A percentile compares a stretch with the other conserved stretches of the same genome.
phyloP scores from a whole-genome alignment of 2,888 invertebrate genomes.

The Parasteatoda lunata region DNA sequence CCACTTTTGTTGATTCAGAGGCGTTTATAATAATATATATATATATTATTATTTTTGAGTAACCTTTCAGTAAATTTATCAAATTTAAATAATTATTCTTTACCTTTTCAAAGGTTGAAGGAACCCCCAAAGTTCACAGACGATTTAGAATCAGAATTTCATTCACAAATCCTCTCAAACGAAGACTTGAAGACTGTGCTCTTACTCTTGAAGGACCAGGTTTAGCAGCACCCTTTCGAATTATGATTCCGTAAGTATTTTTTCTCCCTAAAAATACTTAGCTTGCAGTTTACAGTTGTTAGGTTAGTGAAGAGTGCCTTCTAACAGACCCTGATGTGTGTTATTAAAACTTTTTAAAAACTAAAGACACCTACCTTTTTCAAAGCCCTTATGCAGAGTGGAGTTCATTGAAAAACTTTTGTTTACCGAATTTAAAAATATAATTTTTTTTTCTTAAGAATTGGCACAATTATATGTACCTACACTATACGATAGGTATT shows the following conservation, averaged over 20 bases:
- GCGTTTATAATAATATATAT: not conserved
- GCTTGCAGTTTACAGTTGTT: not conserved
- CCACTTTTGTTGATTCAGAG: too few relatives aligned
- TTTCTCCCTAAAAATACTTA: not conserved
- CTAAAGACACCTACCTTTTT: not conserved
- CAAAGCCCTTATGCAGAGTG: not conserved
- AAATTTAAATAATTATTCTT: not conserved
- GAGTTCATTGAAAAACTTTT: not conserved
- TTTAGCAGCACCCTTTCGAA: constrained; percentile 77
- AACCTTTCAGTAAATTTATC: not conserved
- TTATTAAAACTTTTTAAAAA: not conserved
- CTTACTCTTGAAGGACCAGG: constrained; percentile 84
- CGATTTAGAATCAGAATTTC: constrained; percentile 78
- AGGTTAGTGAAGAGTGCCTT: not conserved
- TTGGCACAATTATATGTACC: too few relatives aligned
- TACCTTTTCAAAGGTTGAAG: constrained; percentile 75
- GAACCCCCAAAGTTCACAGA: constrained; percentile 79
- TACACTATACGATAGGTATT: too few relatives aligned
- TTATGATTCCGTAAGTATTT: constrained; percentile 37
- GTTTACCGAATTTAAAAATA: too few relatives aligned
- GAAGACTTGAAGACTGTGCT: constrained; percentile 80
- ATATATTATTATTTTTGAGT: not conserved
- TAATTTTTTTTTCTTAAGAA: too few relatives aligned
- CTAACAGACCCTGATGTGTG: not conserved
- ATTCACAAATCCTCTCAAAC: constrained; percentile 82